Evolutionary conservation across 2,113 vertebrate genomes (phyloP), one percentile per base, ranked within the genome.

Genomic region (Tautogolabrus adspersus): DNA sequence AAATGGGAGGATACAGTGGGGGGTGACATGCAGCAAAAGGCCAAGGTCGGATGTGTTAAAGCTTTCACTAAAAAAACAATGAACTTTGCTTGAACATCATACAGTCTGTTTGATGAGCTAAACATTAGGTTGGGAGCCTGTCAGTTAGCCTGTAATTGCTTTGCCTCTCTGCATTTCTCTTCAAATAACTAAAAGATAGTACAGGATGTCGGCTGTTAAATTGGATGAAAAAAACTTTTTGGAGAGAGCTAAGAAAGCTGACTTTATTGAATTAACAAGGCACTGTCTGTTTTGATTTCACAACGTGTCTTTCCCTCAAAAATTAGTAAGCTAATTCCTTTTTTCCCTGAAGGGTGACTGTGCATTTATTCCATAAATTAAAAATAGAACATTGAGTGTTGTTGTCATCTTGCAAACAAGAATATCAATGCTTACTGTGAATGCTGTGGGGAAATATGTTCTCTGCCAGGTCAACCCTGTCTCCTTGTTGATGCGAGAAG

Each of bases 111-210:
- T 62, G 64, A 65, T 66, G 49, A 19, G 77, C 62, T 75, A 63
- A 73, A 65, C 42, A 59, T 81, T 72, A 12, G 3, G 30, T 68
- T 13, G 30, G 5, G 6, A 76, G 67, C 67, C 67, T 64, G 73
- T 89, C 87, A 87, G 37, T 87, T 75, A 78, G 64, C 47, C 44
- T 1, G 79, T 84, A 84, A 89, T 89, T 89, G 76, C 68, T 88
- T 79, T 77, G 79, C 81, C 72, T 37, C 69, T 84, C 51, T 60
- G 63, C 72, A 57, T 79, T 79, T 83, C 62, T 72, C 72, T 51
- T 72, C 8, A 59, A 54, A 83, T 82, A 69, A 75, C 67, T 34
- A 59, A 84, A 82, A 60, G 65, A 86, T 82, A 82, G 85, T 62
- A 42, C 66, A 84, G 74, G 62, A 51, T 74, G 71, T 83, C 81